These are phyloP conservation scores for Paedocypris micromegethes DNA, from an alignment of 2,797 vertebrate species.

Conservation along the genomic window DNA sequence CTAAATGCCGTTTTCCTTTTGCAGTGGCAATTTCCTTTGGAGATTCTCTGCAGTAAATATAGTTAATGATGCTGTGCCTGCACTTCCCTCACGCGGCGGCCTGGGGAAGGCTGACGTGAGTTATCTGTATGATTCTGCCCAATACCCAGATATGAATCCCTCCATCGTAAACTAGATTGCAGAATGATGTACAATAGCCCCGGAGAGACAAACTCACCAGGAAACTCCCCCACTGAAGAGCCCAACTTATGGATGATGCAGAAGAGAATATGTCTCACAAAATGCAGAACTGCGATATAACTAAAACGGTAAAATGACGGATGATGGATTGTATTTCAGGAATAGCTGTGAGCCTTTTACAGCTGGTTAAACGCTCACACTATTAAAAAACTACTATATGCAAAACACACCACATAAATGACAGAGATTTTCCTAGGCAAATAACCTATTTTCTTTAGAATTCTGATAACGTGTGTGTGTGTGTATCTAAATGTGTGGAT, in stretches of 20 bases:
- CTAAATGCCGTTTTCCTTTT: slow-evolving; percentile 52
- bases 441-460: too few species aligned
- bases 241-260: slow-evolving; percentile 19
- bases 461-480: too few species aligned
- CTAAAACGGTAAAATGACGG: background rate
- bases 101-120: slow-evolving; percentile 77
- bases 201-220: slow-evolving; percentile 32
- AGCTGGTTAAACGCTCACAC: too few species aligned
- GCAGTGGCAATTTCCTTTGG: slow-evolving; percentile 71
- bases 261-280: slow-evolving; percentile 3
- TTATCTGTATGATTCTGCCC: slow-evolving; percentile 75
- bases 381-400: too few species aligned
- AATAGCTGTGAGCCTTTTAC: too few species aligned
- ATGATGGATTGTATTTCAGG: background rate
- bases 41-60: slow-evolving; percentile 82
- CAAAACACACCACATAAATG: too few species aligned
- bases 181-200: slow-evolving; percentile 64
- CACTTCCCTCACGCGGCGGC: slow-evolving; percentile 60
- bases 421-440: too few species aligned
- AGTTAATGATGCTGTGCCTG: slow-evolving; percentile 78
- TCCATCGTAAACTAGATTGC: slow-evolving; percentile 64
- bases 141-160: slow-evolving; percentile 71
- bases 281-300: slow-evolving; percentile 3
- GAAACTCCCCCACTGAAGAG: slow-evolving; percentile 17
- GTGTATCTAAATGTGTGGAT: too few species aligned